A percentile compares a stretch with the other conserved stretches of the same genome.
These are phyloP conservation scores for Channa argus DNA, from an alignment of 2,113 vertebrate species.

Conservation along the genomic window DNA sequence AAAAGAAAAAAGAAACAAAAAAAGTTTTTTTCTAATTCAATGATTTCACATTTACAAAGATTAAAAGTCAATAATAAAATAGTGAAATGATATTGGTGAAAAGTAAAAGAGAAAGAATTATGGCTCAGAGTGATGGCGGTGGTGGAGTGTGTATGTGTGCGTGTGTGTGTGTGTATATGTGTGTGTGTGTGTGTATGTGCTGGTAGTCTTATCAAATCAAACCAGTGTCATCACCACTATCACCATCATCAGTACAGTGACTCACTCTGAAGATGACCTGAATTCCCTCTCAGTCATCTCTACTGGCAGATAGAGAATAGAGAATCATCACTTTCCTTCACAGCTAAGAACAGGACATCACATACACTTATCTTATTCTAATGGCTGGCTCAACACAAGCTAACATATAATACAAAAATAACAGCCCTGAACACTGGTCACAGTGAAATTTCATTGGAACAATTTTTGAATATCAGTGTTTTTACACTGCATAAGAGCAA, in stretches of 20 bases:
- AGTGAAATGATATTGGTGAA: constrained; percentile 85
- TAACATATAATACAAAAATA: constrained; percentile 3
- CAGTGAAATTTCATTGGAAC: background rate
- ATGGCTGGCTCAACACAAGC: constrained; percentile 1
- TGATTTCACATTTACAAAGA: constrained; percentile 77
- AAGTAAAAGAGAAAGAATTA: constrained; percentile 73
- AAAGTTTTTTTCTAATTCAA: constrained; percentile 79
- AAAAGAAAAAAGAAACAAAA: constrained; percentile 40
- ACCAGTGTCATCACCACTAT: constrained; percentile 20
- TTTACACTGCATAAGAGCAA: background rate
- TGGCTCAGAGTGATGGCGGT: constrained; percentile 79
- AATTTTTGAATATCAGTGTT: background rate
- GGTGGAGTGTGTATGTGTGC: constrained; percentile 40
- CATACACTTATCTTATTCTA: constrained; percentile 12
- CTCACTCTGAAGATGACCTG: background rate
- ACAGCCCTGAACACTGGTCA: constrained; percentile 6
- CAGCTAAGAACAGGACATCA: constrained; percentile 23
- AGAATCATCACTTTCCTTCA: constrained; percentile 56
- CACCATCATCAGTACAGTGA: background rate
- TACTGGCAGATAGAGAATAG: constrained; percentile 79
- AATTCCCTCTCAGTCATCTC: constrained; percentile 56
- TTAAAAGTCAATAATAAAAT: constrained; percentile 81
- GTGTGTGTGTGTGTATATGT: constrained; percentile 37
- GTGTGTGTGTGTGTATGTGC: constrained; percentile 29
- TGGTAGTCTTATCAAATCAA: constrained; percentile 50